Conservation (phyloP, 1,140 invertebrate species). For the Caenorhabditis remanei region DNA sequence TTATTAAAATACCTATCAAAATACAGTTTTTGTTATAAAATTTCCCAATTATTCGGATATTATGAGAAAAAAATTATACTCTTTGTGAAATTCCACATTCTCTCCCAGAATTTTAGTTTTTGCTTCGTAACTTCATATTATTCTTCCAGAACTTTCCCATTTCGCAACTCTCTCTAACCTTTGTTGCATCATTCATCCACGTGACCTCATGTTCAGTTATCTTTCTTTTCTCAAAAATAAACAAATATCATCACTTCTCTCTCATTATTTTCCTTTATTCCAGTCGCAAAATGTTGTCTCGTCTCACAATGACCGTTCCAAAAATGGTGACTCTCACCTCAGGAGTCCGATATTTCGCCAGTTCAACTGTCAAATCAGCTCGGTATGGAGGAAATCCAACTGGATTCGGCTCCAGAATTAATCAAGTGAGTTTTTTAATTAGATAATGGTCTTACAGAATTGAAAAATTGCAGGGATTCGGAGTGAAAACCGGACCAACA, state of each 20-base stretch:
- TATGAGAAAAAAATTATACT: too few species aligned
- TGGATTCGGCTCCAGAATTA: conserved; percentile 5
- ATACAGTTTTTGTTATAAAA: too few species aligned
- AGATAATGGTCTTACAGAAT: background rate
- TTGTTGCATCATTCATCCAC: conserved; percentile 38
- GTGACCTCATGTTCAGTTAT: background rate
- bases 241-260: background rate
- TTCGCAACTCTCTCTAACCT: background rate
- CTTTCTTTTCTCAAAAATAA: background rate
- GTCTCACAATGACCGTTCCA: conserved; percentile 37
- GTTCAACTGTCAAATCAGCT: background rate
- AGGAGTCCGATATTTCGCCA: conserved; percentile 22
- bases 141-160: background rate
- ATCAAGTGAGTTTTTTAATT: conserved; percentile 28
- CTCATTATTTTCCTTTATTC: background rate
- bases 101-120: too few species aligned
- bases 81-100: too few species aligned
- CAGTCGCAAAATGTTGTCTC: conserved; percentile 24
- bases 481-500: conserved; percentile 71
- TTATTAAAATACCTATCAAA: too few species aligned
- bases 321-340: conserved; percentile 25
- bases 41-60: too few species aligned
- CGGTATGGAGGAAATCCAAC: background rate
- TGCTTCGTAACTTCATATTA: too few species aligned
- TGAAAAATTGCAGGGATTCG: conserved; percentile 63